A percentile compares a stretch with the other conserved stretches of the same genome.
phyloP scores from a whole-genome alignment of 2,888 invertebrate species.

The Drosophila nigricruria region DNA sequence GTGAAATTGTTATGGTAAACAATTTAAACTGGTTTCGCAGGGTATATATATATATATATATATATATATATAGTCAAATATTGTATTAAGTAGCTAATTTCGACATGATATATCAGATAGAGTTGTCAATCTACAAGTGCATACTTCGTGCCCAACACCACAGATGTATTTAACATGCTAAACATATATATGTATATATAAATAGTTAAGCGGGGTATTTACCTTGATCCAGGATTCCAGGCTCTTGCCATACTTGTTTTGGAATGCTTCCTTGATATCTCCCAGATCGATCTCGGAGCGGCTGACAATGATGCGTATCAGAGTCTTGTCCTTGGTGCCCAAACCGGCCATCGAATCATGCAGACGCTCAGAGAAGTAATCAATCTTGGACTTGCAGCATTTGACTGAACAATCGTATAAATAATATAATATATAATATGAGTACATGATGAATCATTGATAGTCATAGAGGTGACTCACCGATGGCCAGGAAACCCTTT shows the following conservation, averaged over 20 bases:
- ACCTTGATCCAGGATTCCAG: constrained; percentile 95
- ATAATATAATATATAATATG: neutral
- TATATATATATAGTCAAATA: neutral
- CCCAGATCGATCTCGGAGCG: constrained; percentile 96
- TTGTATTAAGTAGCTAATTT: neutral
- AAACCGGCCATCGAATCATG: constrained; percentile 96
- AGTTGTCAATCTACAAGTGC: constrained; percentile 15
- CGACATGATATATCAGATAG: neutral
- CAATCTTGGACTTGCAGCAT: constrained; percentile 95
- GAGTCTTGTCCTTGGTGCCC: constrained; percentile 94
- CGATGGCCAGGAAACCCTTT: constrained; percentile 94
- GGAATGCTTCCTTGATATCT: constrained; percentile 96
- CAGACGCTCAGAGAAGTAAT: constrained; percentile 96
- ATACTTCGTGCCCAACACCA: constrained; percentile 48
- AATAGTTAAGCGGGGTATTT: constrained; percentile 63
- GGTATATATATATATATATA: constrained; percentile 3
- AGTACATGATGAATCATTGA: neutral
- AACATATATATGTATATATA: constrained; percentile 5
- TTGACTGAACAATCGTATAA: constrained; percentile 87
- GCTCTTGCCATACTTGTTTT: constrained; percentile 92
- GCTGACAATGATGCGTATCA: constrained; percentile 96
- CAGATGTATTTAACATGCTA: constrained; percentile 23
- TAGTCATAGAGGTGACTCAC: constrained; percentile 86
- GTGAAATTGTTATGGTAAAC: neutral
- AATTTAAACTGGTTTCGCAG: neutral